These are phyloP conservation scores for Rugalucina vietnamica DNA, from an alignment of 2,888 invertebrate species.

Conservation along the genomic window DNA sequence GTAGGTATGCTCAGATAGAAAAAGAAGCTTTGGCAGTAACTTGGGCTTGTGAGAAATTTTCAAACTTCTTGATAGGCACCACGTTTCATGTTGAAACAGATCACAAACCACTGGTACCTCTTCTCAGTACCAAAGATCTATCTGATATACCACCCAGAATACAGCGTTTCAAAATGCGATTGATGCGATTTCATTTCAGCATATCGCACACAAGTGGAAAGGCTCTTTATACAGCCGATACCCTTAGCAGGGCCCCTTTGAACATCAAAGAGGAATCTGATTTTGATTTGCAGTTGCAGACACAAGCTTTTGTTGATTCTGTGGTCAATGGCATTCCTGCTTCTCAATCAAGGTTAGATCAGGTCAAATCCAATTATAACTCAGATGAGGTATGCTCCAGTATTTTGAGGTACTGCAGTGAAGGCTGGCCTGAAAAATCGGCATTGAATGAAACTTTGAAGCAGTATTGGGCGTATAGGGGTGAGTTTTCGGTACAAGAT, in stretches of 20 bases:
- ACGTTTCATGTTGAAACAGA: too few relatives aligned
- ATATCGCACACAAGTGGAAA: slow-evolving; percentile 6
- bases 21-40: not conserved
- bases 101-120: slow-evolving; percentile 23
- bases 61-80: too few relatives aligned
- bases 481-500: slow-evolving; percentile 33
- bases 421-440: slow-evolving; percentile 25
- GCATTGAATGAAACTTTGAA: slow-evolving; percentile 1
- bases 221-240: not conserved
- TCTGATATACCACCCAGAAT: slow-evolving; percentile 27
- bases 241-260: not conserved
- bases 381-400: not conserved
- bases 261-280: not conserved
- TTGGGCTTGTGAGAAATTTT: not conserved
- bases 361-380: not conserved
- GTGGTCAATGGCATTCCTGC: slow-evolving; percentile 27
- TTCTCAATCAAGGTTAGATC: slow-evolving; percentile 3
- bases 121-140: slow-evolving; percentile 21
- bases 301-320: not conserved
- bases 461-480: slow-evolving; percentile 47
- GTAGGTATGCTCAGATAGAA: not conserved
- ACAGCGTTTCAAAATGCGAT: slow-evolving; percentile 34
- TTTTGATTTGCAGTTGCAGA: not conserved
- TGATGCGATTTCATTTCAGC: slow-evolving; percentile 34
- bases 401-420: not conserved